phyloP scores from a whole-genome alignment of 2,113 vertebrate species.

The Saccopteryx leptura region DNA sequence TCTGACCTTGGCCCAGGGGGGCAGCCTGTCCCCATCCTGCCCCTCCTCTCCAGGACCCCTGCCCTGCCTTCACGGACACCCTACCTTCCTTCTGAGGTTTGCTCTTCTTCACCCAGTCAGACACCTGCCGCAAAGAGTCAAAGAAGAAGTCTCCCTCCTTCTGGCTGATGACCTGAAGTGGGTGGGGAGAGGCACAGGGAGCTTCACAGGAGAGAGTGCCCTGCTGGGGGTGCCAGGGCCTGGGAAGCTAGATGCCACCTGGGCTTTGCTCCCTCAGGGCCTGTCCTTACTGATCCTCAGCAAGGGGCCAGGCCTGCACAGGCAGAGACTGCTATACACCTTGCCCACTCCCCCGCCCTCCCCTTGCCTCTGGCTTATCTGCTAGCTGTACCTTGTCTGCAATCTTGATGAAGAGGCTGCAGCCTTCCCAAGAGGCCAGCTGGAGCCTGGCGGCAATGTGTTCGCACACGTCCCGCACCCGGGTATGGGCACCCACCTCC shows the following conservation, averaged over 20 bases:
- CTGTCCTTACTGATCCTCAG: neutral
- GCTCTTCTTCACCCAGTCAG: conserved; percentile 93
- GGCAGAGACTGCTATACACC: neutral
- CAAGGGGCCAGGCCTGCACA: neutral
- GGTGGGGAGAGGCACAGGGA: neutral
- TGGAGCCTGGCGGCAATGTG: conserved; percentile 89
- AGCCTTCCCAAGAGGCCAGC: conserved; percentile 94
- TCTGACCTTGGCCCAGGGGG: neutral
- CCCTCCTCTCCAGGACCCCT: no score
- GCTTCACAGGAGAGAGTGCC: fast-evolving
- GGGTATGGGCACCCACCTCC: conserved; percentile 92
- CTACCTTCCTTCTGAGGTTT: conserved; percentile 94
- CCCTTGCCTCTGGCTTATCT: fast-evolving
- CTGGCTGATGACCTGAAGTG: conserved; percentile 94
- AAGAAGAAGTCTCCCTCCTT: conserved; percentile 97
- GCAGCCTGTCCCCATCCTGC: fast-evolving
- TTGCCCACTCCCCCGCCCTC: fast-evolving
- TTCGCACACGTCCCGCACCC: conserved; percentile 92
- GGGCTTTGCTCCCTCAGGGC: neutral
- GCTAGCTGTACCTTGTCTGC: conserved; percentile 92
- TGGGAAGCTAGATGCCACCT: neutral
- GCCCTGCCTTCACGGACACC: neutral
- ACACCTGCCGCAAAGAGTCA: conserved; percentile 95
- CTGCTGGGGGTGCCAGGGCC: neutral
- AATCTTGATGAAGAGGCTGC: conserved; percentile 97